Evolutionary conservation across 2,113 vertebrate genomes (phyloP).

Genomic region (Daubentonia madagascariensis): DNA sequence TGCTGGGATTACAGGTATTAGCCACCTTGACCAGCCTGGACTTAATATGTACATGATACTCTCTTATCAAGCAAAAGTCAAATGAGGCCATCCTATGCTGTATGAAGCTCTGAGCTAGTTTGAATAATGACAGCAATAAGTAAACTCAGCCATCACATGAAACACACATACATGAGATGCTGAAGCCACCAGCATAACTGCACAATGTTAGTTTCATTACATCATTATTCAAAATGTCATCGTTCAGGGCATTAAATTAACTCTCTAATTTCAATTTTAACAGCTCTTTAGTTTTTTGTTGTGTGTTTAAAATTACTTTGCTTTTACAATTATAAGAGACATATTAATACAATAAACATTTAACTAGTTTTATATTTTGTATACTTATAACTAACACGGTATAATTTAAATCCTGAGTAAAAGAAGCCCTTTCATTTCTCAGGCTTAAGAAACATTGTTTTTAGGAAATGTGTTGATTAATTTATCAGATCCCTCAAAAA

Average conservation of each 20-base stretch:
- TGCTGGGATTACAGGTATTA: no score
- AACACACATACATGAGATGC: background rate
- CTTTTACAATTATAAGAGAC: slow-evolving; percentile 3
- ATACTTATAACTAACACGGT: background rate
- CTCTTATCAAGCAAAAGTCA: background rate
- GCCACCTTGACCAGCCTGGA: no score
- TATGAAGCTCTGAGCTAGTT: background rate
- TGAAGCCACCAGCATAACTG: background rate
- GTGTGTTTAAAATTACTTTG: background rate
- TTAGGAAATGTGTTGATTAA: background rate
- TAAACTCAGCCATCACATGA: background rate
- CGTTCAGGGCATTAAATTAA: background rate
- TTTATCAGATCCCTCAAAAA: background rate
- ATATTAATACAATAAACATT: background rate
- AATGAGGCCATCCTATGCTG: background rate
- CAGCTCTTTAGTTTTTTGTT: background rate
- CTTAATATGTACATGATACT: no score
- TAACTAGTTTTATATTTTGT: slow-evolving; percentile 6
- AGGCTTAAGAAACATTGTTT: background rate
- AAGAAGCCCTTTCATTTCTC: background rate
- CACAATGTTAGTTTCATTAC: background rate
- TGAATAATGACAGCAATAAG: background rate
- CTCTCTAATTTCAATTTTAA: background rate
- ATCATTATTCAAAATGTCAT: background rate
- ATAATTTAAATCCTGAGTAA: background rate